Evolutionary conservation across 2,888 invertebrate species (phyloP).

Genomic region (Electrophaes corylata): DNA sequence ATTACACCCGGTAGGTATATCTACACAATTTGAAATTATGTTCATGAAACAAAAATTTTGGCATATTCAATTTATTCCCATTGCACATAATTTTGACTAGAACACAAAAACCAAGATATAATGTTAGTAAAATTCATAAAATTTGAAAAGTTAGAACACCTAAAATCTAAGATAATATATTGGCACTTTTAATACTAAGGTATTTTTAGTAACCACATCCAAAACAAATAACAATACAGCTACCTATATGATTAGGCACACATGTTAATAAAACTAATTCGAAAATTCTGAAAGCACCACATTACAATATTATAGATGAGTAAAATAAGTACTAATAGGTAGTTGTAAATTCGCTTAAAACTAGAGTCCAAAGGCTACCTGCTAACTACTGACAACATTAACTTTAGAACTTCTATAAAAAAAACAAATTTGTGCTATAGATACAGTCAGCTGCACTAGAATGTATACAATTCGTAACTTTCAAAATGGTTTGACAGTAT

Average conservation of each 20-base stretch:
- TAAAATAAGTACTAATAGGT: background rate
- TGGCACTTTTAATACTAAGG: constrained; percentile 22
- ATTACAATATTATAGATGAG: background rate
- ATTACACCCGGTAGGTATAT: too few relatives aligned
- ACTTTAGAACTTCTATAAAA: too few relatives aligned
- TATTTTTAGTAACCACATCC: constrained; percentile 3
- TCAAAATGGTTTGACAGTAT: too few relatives aligned
- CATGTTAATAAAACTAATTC: constrained; percentile 5
- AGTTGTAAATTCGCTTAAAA: background rate
- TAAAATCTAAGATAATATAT: constrained; percentile 14
- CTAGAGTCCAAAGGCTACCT: too few relatives aligned
- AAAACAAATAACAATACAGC: constrained; percentile 1
- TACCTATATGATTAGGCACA: constrained; percentile 1
- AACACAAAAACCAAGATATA: constrained; percentile 39
- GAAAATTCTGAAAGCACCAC: constrained; percentile 7
- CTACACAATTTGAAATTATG: background rate
- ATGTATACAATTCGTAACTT: too few relatives aligned
- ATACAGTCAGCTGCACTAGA: too few relatives aligned
- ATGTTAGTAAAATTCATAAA: constrained; percentile 7
- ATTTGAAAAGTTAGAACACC: constrained; percentile 4
- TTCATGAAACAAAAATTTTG: constrained; percentile 3
- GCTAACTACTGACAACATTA: too few relatives aligned
- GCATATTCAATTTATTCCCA: constrained; percentile 26
- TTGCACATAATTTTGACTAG: constrained; percentile 49
- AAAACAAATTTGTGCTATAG: too few relatives aligned